phyloP scores from a whole-genome alignment of 2,888 invertebrate genomes.

The Criorhina ranunculi region DNA sequence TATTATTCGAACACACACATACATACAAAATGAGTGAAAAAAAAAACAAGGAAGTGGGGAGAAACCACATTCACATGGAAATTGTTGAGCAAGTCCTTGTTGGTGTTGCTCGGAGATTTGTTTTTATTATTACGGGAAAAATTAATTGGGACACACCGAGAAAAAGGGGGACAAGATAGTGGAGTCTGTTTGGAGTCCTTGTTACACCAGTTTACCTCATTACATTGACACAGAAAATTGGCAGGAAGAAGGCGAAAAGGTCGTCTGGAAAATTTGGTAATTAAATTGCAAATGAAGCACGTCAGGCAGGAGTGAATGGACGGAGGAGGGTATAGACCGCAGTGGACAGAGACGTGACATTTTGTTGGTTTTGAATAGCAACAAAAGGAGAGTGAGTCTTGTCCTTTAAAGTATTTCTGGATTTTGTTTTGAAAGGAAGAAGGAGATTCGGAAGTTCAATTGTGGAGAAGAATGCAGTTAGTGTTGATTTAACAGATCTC shows the following conservation, averaged over 20 bases:
- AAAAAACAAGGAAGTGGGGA: slow-evolving; percentile 1
- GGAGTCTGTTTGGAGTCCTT: slow-evolving; percentile 2
- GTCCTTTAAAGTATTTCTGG: too few relatives aligned
- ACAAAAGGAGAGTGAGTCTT: too few relatives aligned
- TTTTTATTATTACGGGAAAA: slow-evolving; percentile 67
- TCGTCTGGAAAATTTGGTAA: slow-evolving; percentile 56
- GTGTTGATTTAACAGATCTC: too few relatives aligned
- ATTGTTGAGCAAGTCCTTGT: slow-evolving; percentile 69
- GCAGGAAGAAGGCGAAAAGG: slow-evolving; percentile 27
- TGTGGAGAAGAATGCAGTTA: too few relatives aligned
- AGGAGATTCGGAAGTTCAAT: too few relatives aligned
- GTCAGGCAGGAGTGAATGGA: slow-evolving; percentile 12
- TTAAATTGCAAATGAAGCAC: slow-evolving; percentile 66
- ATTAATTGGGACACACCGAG: slow-evolving; percentile 63
- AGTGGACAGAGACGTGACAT: too few relatives aligned
- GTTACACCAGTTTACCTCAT: slow-evolving; percentile 51
- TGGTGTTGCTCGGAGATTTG: slow-evolving; percentile 64
- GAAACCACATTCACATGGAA: slow-evolving; percentile 67
- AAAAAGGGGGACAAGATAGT: slow-evolving; percentile 27
- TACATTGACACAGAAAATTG: slow-evolving; percentile 50
- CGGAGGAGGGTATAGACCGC: neutral
- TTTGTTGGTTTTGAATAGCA: too few relatives aligned
- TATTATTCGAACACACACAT: slow-evolving; percentile 67
- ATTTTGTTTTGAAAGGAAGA: too few relatives aligned
- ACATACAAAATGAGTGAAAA: slow-evolving; percentile 5